These are phyloP conservation scores for Aegithalos caudatus DNA, from an alignment of 2,113 vertebrate genomes.

Conservation along the genomic window DNA sequence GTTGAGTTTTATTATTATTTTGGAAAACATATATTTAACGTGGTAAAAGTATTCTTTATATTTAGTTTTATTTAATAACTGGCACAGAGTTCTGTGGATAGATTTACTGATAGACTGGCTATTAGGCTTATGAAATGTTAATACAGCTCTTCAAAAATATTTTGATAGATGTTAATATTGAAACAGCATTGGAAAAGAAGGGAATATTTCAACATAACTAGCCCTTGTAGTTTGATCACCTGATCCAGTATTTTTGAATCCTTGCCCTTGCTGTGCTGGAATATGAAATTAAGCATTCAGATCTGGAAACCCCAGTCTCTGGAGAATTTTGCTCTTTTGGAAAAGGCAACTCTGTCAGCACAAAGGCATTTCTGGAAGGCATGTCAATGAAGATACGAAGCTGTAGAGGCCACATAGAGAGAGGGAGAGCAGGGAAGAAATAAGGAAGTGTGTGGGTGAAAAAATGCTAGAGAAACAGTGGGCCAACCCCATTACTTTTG, in stretches of 20 bases:
- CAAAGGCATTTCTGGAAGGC: conserved; percentile 61
- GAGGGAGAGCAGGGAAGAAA: neutral
- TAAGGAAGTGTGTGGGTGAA: neutral
- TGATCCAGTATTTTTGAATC: conserved; percentile 53
- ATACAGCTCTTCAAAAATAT: conserved; percentile 2
- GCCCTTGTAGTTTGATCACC: neutral
- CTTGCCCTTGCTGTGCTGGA: conserved; percentile 49
- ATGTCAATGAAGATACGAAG: conserved; percentile 56
- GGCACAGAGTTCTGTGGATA: neutral
- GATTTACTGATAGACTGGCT: neutral
- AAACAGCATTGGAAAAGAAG: neutral
- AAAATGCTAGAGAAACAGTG: neutral
- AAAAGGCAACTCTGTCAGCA: conserved; percentile 62
- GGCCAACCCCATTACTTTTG: conserved; percentile 4
- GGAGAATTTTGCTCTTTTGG: conserved; percentile 56
- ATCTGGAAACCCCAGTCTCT: conserved; percentile 54
- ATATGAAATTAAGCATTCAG: conserved; percentile 71
- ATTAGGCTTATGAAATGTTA: neutral
- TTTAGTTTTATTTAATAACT: neutral
- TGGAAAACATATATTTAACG: neutral
- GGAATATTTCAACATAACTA: neutral
- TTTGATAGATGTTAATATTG: conserved; percentile 41
- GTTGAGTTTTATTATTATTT: neutral
- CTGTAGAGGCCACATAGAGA: conserved; percentile 9
- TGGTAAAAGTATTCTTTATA: neutral